phyloP scores from a whole-genome alignment of 2,888 invertebrate species.

The Torymus auratus region DNA sequence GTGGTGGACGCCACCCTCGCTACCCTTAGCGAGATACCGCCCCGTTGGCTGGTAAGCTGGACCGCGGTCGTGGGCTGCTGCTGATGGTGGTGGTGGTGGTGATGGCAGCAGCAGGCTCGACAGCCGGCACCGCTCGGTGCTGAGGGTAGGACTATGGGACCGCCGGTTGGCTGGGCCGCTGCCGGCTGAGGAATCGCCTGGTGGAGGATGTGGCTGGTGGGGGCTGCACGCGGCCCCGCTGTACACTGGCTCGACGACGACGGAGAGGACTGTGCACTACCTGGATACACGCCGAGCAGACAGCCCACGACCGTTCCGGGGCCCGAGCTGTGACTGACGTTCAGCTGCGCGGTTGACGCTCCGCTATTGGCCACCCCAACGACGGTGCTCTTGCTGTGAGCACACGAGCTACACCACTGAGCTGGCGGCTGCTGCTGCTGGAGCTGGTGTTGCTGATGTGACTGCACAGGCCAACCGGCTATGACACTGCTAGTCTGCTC shows the following conservation, averaged over 20 bases:
- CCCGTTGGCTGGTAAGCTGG: conserved; percentile 75
- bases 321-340: conserved; percentile 74
- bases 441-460: conserved; percentile 19
- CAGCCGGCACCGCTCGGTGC: conserved; percentile 63
- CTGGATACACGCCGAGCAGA: conserved; percentile 75
- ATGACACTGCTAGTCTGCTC: too few relatives aligned
- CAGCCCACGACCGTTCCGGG: conserved; percentile 75
- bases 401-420: conserved; percentile 67
- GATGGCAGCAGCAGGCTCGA: conserved; percentile 74
- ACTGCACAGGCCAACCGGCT: too few relatives aligned
- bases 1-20: conserved; percentile 77
- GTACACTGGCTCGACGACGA: conserved; percentile 70
- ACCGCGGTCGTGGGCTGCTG: conserved; percentile 68
- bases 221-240: conserved; percentile 58
- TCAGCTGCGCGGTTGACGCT: conserved; percentile 70
- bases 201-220: conserved; percentile 48
- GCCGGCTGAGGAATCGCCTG: conserved; percentile 65
- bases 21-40: conserved; percentile 76
- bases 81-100: conserved; percentile 58
- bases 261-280: conserved; percentile 61
- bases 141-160: conserved; percentile 15
- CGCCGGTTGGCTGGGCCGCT: conserved; percentile 62
- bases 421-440: conserved; percentile 39
- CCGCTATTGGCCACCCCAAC: conserved; percentile 67
- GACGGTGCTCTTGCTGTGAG: conserved; percentile 60